Evolutionary conservation across 2,888 invertebrate genomes (phyloP).

Genomic region (Ceramica pisi): DNA sequence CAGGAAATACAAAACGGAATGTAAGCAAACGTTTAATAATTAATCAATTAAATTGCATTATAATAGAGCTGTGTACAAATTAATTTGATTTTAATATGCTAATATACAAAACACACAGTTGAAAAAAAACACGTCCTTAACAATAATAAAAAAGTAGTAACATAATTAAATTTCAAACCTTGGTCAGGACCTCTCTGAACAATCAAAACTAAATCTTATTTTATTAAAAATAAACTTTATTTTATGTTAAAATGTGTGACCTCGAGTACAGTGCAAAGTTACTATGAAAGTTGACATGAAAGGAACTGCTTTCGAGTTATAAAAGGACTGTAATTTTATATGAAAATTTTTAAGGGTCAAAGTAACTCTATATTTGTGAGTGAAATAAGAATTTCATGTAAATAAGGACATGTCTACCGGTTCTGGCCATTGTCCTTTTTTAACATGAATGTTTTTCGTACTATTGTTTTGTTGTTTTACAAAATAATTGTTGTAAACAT

Average conservation of each 20-base stretch:
- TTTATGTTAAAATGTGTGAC: conserved; percentile 40
- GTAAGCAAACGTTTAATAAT: conserved; percentile 33
- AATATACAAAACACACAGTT: conserved; percentile 23
- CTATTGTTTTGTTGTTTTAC: background rate
- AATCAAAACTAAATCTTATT: conserved; percentile 43
- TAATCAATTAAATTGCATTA: conserved; percentile 47
- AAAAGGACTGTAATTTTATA: conserved; percentile 67
- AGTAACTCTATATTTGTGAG: conserved; percentile 46
- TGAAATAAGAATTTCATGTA: conserved; percentile 28
- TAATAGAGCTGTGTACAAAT: conserved; percentile 10
- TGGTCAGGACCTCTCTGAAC: conserved; percentile 29
- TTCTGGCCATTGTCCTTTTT: conserved; percentile 22
- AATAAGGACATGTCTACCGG: conserved; percentile 22
- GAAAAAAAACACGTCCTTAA: conserved; percentile 15
- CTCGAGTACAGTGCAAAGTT: conserved; percentile 62
- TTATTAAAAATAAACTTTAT: conserved; percentile 15
- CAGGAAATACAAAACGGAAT: conserved; percentile 35
- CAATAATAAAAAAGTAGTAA: conserved; percentile 35
- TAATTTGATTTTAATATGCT: conserved; percentile 48
- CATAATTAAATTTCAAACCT: conserved; percentile 56
- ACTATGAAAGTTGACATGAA: conserved; percentile 73
- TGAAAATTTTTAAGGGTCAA: conserved; percentile 47
- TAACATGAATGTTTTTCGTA: background rate
- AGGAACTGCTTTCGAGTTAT: conserved; percentile 65
- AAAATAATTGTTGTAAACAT: background rate